Percentiles rank a stretch among this genome's conserved stretches.
Evolutionary conservation across 2,888 invertebrate genomes (phyloP).

Genomic region (Galerucella pusilla): DNA sequence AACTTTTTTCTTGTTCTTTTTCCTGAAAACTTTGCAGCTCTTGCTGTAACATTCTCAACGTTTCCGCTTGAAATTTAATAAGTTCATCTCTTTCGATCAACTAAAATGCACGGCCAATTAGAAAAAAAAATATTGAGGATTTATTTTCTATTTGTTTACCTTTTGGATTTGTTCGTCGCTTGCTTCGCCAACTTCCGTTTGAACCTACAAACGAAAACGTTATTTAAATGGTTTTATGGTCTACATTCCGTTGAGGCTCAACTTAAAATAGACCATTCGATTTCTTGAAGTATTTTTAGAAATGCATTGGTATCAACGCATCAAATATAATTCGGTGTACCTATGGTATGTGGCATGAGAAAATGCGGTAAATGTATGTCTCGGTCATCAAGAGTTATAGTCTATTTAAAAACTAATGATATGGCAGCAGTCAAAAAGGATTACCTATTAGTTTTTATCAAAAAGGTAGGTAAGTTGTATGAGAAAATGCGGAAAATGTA

Average conservation of each 20-base stretch:
- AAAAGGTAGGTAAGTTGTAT: no score
- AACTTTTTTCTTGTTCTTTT: constrained; percentile 37
- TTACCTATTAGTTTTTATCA: no score
- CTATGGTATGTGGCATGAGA: constrained; percentile 2
- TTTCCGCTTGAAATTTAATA: constrained; percentile 50
- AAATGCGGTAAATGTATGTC: constrained; percentile 9
- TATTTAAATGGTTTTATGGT: constrained; percentile 18
- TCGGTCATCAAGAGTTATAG: not conserved
- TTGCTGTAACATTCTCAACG: constrained; percentile 50
- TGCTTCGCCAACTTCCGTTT: constrained; percentile 24
- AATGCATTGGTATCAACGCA: not conserved
- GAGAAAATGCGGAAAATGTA: not conserved
- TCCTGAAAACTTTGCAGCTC: constrained; percentile 50
- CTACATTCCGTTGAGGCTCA: constrained; percentile 2
- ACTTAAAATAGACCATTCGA: constrained; percentile 28
- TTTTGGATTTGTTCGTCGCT: constrained; percentile 12
- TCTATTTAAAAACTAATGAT: not conserved
- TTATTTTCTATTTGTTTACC: constrained; percentile 13
- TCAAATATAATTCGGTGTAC: not conserved
- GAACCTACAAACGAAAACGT: constrained; percentile 29
- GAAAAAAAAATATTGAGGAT: not conserved
- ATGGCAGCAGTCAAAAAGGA: not conserved
- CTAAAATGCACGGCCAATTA: constrained; percentile 26
- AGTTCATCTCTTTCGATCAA: constrained; percentile 51
- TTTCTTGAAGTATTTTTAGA: constrained; percentile 25